phyloP scores from a whole-genome alignment of 2,797 vertebrate genomes.

The Galaxias olidus region DNA sequence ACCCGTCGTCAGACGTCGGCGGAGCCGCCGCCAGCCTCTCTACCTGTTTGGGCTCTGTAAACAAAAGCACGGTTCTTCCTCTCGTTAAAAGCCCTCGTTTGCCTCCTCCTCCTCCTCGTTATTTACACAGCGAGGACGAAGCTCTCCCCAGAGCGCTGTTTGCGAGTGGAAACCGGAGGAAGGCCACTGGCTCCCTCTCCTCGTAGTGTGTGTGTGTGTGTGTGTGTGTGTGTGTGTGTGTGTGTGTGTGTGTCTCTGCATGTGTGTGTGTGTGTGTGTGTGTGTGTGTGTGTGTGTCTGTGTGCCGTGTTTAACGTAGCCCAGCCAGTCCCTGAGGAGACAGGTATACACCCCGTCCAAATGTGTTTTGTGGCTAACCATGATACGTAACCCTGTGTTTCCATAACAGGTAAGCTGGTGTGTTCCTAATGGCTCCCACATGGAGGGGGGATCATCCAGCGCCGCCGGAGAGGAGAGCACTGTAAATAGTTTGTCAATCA shows the following conservation, averaged over 20 bases:
- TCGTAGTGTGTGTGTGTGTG: conserved; percentile 40
- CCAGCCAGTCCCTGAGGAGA: conserved; percentile 28
- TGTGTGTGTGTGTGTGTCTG: conserved; percentile 44
- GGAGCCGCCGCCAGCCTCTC: neutral
- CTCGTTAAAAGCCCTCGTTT: conserved; percentile 34
- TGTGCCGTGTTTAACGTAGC: conserved; percentile 40
- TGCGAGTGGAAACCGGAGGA: conserved; percentile 41
- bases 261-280: conserved; percentile 46
- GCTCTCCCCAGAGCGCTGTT: conserved; percentile 9
- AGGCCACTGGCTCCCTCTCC: conserved; percentile 32
- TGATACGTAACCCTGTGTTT: conserved; percentile 35
- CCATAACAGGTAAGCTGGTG: conserved; percentile 42
- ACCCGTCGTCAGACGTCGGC: no score
- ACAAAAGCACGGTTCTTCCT: conserved; percentile 11
- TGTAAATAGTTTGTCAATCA: conserved; percentile 48
- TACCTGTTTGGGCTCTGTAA: neutral
- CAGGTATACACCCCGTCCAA: conserved; percentile 17
- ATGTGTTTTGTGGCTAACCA: conserved; percentile 27
- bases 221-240: conserved; percentile 46
- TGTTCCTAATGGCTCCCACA: conserved; percentile 40
- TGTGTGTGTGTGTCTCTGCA: conserved; percentile 45
- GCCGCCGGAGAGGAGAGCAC: conserved; percentile 36
- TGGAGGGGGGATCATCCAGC: conserved; percentile 16
- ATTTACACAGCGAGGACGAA: conserved; percentile 43
- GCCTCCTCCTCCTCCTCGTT: conserved; percentile 37